Evolutionary conservation across 35 echinoderm and acorn worm species (phyloP).

Genomic region (Acanthaster planci): DNA sequence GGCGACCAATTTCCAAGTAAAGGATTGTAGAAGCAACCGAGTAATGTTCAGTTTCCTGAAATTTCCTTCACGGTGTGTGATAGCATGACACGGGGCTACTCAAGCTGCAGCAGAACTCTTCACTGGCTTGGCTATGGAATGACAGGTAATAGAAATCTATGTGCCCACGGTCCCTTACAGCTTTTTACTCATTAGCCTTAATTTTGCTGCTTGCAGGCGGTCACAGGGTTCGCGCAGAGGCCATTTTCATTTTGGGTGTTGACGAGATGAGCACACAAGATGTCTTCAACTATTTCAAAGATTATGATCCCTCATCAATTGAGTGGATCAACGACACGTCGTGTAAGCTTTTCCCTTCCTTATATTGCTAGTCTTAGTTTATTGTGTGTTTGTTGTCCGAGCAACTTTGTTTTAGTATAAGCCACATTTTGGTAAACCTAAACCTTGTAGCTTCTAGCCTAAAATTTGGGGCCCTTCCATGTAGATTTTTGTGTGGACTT

Average conservation of each 20-base stretch:
- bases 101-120: too few species aligned
- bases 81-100: background rate
- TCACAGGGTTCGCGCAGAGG: conserved; percentile 65
- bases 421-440: too few species aligned
- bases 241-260: conserved; percentile 73
- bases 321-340: conserved; percentile 97
- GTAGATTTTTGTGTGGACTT: too few species aligned
- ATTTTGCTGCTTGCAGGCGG: conserved; percentile 62
- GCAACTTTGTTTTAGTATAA: too few species aligned
- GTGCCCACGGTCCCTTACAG: too few species aligned
- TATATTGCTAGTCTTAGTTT: too few species aligned
- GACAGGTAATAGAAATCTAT: too few species aligned
- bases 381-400: too few species aligned
- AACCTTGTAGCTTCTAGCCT: too few species aligned
- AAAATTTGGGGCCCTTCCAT: too few species aligned
- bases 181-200: conserved; percentile 4
- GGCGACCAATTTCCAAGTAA: too few species aligned
- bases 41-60: background rate
- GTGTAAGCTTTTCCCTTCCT: conserved; percentile 65
- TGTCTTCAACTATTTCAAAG: conserved; percentile 90
- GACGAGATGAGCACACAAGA: conserved; percentile 99
- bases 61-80: background rate
- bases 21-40: background rate
- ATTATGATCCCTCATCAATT: conserved; percentile 87
- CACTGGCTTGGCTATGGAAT: too few species aligned